Evolutionary conservation across 2,113 vertebrate species (phyloP), one percentile per base, ranked within the genome.

Genomic region (Alligator sinensis): DNA sequence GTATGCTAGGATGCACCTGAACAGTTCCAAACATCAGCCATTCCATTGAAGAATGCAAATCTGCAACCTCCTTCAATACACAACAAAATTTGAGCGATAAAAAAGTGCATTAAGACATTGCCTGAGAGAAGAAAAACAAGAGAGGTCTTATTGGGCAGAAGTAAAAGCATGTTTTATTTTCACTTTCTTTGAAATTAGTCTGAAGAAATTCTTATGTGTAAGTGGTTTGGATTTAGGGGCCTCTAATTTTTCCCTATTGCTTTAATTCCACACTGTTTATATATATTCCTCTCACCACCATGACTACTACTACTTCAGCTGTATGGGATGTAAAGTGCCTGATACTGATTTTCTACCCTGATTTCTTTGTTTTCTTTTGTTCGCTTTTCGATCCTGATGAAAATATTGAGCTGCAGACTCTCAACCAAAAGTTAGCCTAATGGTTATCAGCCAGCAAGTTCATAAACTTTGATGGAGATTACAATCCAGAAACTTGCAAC

Each of bases 291-390:
- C 74, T 87, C 80, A 82, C 60, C 1, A 2, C 2, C 63, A 28
- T 64, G 66, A 16, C 60, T 93, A 66, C 91, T 64, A 88, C 64
- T 63, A 66, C 54, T 92, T 70, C 93, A 93, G 57, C 54, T 93
- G 76, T 25, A 82, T 84, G 76, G 57, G 25, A 90, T 60, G 77
- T 28, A 86, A 93, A 89, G 91, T 82, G 25, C 55, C 77, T 92
- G 84, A 77, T 94, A 54, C 5, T 89, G 82, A 89, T 86, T 86
- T 92, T 74, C 28, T 86, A 21, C 24, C 86, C 30, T 93, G 38
- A 27, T 82, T 91, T 80, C 47, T 47, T 47, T 47, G 47, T 47
- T 47, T 47, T 47, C 47, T 47, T 47, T 47, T 47, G 47, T 47
- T 47, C 47, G 47, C 47, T 47, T 47, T 47, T 47, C 47, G 9